phyloP scores from a whole-genome alignment of 2,888 invertebrate species.

The Trypoxylon attenuatum region DNA sequence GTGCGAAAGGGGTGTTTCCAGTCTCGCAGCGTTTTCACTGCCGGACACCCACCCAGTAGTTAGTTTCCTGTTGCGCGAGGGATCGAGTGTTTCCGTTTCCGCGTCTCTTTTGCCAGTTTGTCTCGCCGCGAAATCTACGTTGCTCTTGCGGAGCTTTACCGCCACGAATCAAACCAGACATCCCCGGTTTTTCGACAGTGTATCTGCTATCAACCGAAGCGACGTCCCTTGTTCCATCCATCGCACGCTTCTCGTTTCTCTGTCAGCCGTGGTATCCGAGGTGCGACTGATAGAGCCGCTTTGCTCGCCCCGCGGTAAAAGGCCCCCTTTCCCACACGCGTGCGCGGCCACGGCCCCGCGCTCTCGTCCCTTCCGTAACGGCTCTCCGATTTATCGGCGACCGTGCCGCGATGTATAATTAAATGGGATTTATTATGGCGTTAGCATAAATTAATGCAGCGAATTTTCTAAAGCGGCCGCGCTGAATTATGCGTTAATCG shows the following conservation, averaged over 20 bases:
- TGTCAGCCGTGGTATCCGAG: neutral
- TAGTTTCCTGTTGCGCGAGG: slow-evolving; percentile 40
- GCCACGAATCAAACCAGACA: too few species aligned
- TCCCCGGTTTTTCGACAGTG: too few species aligned
- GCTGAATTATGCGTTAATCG: slow-evolving; percentile 36
- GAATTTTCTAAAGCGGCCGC: slow-evolving; percentile 6
- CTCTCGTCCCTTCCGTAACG: too few species aligned
- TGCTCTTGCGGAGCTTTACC: too few species aligned
- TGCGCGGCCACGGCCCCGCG: too few species aligned
- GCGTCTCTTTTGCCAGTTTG: neutral
- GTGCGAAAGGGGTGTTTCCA: neutral
- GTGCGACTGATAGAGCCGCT: neutral
- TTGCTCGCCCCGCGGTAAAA: neutral
- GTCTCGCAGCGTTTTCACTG: slow-evolving; percentile 9
- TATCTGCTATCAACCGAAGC: too few species aligned
- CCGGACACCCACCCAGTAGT: slow-evolving; percentile 20
- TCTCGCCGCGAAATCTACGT: neutral
- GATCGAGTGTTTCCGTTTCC: slow-evolving; percentile 39
- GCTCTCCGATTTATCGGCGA: neutral
- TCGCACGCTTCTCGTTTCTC: too few species aligned
- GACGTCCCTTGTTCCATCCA: too few species aligned
- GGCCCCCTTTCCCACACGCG: too few species aligned
- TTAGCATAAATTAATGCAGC: slow-evolving; percentile 38
- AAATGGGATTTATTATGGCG: slow-evolving; percentile 30
- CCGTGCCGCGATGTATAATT: neutral